Evolutionary conservation across 1,140 invertebrate species (phyloP).

Genomic region (Meloidogyne hapla): DNA sequence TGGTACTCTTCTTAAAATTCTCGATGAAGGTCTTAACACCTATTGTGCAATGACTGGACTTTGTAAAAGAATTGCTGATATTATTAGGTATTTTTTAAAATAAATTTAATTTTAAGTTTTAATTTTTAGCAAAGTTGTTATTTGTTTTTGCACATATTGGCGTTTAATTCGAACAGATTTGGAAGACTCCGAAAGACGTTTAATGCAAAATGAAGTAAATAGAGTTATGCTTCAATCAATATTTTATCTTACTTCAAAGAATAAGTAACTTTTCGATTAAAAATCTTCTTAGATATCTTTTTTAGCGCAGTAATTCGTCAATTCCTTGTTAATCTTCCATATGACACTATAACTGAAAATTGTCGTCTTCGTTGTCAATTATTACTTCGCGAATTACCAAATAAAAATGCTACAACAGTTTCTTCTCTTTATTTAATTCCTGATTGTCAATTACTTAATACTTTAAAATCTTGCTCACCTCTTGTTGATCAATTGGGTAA

Average conservation of each 20-base stretch:
- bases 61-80: slow-evolving; percentile 39
- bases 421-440: slow-evolving; percentile 37
- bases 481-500: slow-evolving; percentile 26
- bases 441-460: slow-evolving; percentile 21
- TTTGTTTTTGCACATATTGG: slow-evolving; percentile 41
- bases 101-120: not conserved
- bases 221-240: slow-evolving; percentile 43
- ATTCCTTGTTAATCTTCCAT: slow-evolving; percentile 52
- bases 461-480: not conserved
- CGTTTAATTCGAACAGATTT: slow-evolving; percentile 32
- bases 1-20: slow-evolving; percentile 41
- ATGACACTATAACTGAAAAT: slow-evolving; percentile 35
- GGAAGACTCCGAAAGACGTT: not conserved
- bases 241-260: slow-evolving; percentile 45
- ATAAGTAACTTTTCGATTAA: slow-evolving; percentile 31
- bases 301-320: slow-evolving; percentile 45
- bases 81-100: slow-evolving; percentile 25
- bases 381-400: slow-evolving; percentile 31
- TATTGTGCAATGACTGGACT: slow-evolving; percentile 43
- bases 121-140: slow-evolving; percentile 36
- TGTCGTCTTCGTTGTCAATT: slow-evolving; percentile 41
- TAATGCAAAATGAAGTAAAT: slow-evolving; percentile 49
- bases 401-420: slow-evolving; percentile 21
- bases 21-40: slow-evolving; percentile 44
- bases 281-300: slow-evolving; percentile 4